These are phyloP conservation scores for Cyclina sinensis DNA, from an alignment of 1,140 invertebrate genomes.

Conservation along the genomic window DNA sequence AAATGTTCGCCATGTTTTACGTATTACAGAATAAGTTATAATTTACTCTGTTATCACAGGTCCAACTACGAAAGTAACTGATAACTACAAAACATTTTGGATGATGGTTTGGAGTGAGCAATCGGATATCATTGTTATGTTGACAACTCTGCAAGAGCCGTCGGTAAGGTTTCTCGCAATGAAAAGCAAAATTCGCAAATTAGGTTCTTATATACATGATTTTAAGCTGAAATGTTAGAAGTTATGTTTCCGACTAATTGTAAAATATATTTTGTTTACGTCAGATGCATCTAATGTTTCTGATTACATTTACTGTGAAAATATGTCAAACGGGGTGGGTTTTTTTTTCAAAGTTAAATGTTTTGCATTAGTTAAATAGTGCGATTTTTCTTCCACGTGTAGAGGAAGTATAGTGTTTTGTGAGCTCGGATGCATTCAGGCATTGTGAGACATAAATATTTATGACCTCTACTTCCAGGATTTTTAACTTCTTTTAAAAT, in stretches of 20 bases:
- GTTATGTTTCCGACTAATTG: neutral
- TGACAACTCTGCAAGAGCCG: neutral
- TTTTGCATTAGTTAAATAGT: too few species aligned
- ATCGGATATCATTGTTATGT: slow-evolving; percentile 3
- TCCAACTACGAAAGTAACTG: neutral
- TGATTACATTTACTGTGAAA: neutral
- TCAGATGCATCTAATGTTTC: neutral
- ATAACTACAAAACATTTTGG: neutral
- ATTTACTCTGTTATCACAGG: neutral
- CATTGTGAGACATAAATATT: too few species aligned
- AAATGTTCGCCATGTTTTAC: too few species aligned
- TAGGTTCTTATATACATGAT: neutral
- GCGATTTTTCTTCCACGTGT: too few species aligned
- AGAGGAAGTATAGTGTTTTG: too few species aligned
- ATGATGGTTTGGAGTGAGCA: slow-evolving; percentile 1
- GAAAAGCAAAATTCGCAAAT: neutral
- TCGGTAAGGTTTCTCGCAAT: neutral
- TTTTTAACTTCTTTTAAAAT: too few species aligned
- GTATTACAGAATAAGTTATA: too few species aligned
- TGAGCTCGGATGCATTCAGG: too few species aligned
- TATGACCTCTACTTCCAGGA: too few species aligned
- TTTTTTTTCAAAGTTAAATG: neutral
- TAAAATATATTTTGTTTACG: neutral
- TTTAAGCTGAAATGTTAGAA: neutral
- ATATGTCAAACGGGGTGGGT: too few species aligned